A percentile compares a stretch with the other conserved stretches of the same genome.
Evolutionary conservation across 2,797 vertebrate species (phyloP).

Genomic region (Lagorchestes hirsutus): DNA sequence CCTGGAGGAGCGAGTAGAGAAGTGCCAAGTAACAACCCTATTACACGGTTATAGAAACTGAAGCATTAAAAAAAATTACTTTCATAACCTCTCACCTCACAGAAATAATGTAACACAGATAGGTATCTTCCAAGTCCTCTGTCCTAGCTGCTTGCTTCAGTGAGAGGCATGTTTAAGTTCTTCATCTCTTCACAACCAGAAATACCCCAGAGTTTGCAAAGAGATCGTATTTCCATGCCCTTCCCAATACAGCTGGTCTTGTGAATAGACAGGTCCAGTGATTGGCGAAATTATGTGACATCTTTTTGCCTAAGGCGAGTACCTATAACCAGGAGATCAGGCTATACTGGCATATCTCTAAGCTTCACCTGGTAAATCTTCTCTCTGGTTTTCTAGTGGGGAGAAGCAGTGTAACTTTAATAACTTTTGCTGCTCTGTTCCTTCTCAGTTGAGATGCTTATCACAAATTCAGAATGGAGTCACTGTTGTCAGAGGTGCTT

Average conservation of each 20-base stretch:
- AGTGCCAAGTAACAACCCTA: neutral
- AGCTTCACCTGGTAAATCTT: neutral
- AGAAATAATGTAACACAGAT: neutral
- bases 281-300: neutral
- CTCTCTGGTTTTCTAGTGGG: neutral
- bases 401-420: neutral
- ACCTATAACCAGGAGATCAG: neutral
- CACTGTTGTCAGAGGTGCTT: neutral
- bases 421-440: neutral
- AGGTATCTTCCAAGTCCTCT: neutral
- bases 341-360: neutral
- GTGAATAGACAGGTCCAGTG: neutral
- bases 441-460: neutral
- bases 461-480: neutral
- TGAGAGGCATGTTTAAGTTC: neutral
- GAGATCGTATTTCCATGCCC: neutral
- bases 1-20: neutral
- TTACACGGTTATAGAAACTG: neutral
- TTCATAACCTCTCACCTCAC: neutral
- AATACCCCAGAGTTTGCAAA: neutral
- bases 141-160: neutral
- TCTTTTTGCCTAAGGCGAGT: neutral
- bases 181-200: neutral
- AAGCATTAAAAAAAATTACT: neutral
- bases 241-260: neutral